Conservation (phyloP, 92 coral and sea anemone genomes). For the Palythoa grandiflora region DNA sequence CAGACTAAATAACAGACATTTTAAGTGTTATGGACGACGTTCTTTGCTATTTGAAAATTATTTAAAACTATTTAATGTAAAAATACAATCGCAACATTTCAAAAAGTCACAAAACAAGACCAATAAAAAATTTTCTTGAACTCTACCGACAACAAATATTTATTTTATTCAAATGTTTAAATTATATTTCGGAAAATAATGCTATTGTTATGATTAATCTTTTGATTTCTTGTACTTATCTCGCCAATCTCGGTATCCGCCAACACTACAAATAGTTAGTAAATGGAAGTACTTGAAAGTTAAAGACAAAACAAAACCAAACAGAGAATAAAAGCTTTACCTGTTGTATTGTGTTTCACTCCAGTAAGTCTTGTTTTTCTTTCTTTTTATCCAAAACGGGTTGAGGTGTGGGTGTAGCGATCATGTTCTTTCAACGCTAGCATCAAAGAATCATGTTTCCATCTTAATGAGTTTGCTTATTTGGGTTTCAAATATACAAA, state of each 20-base stretch:
- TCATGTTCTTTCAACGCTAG: not conserved
- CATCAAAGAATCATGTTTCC: not conserved
- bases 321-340: slow-evolving; percentile 15
- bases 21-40: too few relatives aligned
- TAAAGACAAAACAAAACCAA: slow-evolving; percentile 1
- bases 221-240: not conserved
- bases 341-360: slow-evolving; percentile 28
- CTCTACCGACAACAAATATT: too few relatives aligned
- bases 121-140: too few relatives aligned
- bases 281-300: not conserved
- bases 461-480: not conserved
- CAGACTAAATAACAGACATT: too few relatives aligned
- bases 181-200: not conserved
- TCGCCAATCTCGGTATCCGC: not conserved
- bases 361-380: not conserved
- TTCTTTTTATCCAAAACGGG: slow-evolving; percentile 1
- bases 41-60: too few relatives aligned
- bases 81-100: too few relatives aligned
- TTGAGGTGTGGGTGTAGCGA: not conserved
- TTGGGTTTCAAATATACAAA: not conserved
- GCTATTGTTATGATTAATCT: not conserved
- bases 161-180: too few relatives aligned
- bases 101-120: too few relatives aligned
- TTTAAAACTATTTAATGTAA: too few relatives aligned
- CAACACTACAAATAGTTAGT: not conserved